A percentile compares a stretch with the other conserved stretches of the same genome.
Conservation (phyloP, 2,888 invertebrate species). For the Epirrhoe tristata region DNA sequence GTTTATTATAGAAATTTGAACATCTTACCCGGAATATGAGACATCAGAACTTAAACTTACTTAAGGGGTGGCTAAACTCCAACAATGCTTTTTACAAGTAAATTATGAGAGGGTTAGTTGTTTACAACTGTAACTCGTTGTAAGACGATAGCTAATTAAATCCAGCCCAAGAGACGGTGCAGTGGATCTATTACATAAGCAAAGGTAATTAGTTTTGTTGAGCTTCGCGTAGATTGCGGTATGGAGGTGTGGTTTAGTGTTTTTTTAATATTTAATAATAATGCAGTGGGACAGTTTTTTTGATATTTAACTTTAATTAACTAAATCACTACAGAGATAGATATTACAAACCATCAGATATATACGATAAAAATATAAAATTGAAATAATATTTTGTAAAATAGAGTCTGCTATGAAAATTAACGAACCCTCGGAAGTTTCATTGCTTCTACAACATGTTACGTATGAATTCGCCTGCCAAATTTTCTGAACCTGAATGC, state of each 20-base stretch:
- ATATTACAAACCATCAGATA: no score
- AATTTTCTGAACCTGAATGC: conserved; percentile 12
- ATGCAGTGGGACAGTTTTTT: background rate
- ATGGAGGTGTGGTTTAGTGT: conserved; percentile 19
- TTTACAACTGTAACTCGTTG: conserved; percentile 65
- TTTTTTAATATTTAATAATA: background rate
- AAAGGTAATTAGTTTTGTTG: conserved; percentile 42
- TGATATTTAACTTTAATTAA: background rate
- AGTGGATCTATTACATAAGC: conserved; percentile 44
- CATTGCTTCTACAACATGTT: background rate
- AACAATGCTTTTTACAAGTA: background rate
- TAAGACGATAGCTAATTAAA: conserved; percentile 80
- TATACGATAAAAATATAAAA: no score
- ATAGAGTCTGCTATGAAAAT: background rate
- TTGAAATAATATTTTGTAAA: no score
- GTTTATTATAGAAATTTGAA: background rate
- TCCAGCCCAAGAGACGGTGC: conserved; percentile 61
- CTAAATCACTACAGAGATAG: no score
- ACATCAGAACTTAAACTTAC: background rate
- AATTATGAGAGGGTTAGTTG: conserved; percentile 48
- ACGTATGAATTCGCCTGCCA: conserved; percentile 1
- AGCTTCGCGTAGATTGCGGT: conserved; percentile 34
- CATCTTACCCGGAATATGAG: background rate
- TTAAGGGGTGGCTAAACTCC: background rate
- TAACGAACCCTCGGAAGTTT: background rate